Evolutionary conservation across 2,888 invertebrate species (phyloP).

Genomic region (Disparrhopalites patrizii): DNA sequence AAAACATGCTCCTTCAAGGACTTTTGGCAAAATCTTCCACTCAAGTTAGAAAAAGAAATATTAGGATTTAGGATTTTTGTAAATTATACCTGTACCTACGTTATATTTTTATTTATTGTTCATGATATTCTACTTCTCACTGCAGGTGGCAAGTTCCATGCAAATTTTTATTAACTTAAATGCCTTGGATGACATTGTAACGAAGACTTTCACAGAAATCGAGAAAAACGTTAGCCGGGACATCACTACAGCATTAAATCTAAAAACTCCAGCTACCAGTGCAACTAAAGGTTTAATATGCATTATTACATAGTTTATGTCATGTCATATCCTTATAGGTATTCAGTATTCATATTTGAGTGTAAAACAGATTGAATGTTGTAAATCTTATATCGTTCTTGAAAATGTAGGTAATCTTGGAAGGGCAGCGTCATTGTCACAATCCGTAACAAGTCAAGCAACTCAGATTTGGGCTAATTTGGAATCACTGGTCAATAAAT

Average conservation of each 20-base stretch:
- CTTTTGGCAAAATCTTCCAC: slow-evolving; percentile 68
- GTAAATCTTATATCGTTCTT: not conserved
- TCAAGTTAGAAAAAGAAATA: slow-evolving; percentile 59
- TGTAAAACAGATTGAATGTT: no score
- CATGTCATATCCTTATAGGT: not conserved
- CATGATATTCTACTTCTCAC: not conserved
- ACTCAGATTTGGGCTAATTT: slow-evolving; percentile 73
- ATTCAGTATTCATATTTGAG: not conserved
- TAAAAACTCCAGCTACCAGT: slow-evolving; percentile 6
- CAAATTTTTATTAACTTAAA: slow-evolving; percentile 62
- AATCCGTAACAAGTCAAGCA: slow-evolving; percentile 14
- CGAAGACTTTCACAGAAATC: slow-evolving; percentile 54
- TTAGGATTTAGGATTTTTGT: not conserved
- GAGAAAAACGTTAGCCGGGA: slow-evolving; percentile 54
- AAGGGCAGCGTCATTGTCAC: slow-evolving; percentile 15
- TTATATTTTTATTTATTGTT: not conserved
- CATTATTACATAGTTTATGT: not conserved
- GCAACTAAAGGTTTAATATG: slow-evolving; percentile 9
- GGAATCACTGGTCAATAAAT: slow-evolving; percentile 54
- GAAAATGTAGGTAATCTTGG: slow-evolving; percentile 12
- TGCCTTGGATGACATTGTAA: slow-evolving; percentile 54
- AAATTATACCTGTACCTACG: not conserved
- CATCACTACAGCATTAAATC: slow-evolving; percentile 49
- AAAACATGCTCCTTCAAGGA: slow-evolving; percentile 73
- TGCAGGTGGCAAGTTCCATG: slow-evolving; percentile 60